These are phyloP conservation scores for Sipha flava DNA, from an alignment of 1,140 invertebrate genomes.

Conservation along the genomic window DNA sequence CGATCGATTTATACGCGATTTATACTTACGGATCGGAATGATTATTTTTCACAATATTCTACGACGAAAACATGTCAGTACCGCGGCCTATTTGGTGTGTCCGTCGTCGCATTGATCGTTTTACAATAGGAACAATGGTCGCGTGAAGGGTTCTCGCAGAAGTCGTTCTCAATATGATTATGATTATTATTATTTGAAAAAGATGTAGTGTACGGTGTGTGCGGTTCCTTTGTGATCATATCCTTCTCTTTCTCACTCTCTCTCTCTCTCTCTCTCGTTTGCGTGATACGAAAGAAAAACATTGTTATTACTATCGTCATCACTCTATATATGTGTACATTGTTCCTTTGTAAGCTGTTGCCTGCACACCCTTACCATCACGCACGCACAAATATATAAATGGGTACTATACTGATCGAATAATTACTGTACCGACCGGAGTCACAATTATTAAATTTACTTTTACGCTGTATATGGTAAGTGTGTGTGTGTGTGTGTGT, in stretches of 20 bases:
- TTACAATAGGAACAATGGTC: slow-evolving; percentile 23
- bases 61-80: background rate
- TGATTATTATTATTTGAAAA: slow-evolving; percentile 22
- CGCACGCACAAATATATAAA: background rate
- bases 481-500: background rate
- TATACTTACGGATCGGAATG: background rate
- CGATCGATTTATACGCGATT: too few species aligned
- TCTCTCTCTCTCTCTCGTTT: background rate
- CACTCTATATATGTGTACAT: background rate
- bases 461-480: too few species aligned
- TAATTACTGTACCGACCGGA: slow-evolving; percentile 7
- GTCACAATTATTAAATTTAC: slow-evolving; percentile 24
- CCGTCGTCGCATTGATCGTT: slow-evolving; percentile 10
- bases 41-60: background rate
- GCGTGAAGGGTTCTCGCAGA: slow-evolving; percentile 24
- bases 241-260: background rate
- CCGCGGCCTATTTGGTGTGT: background rate
- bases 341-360: background rate
- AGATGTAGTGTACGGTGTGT: background rate
- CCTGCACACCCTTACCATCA: background rate
- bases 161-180: slow-evolving; percentile 14
- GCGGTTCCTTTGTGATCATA: slow-evolving; percentile 1
- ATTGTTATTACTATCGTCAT: background rate
- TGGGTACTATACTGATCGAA: slow-evolving; percentile 1
- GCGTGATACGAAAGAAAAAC: background rate